These are phyloP conservation scores for Pteronotus mesoamericanus DNA, from an alignment of 2,797 vertebrate species.

Conservation along the genomic window DNA sequence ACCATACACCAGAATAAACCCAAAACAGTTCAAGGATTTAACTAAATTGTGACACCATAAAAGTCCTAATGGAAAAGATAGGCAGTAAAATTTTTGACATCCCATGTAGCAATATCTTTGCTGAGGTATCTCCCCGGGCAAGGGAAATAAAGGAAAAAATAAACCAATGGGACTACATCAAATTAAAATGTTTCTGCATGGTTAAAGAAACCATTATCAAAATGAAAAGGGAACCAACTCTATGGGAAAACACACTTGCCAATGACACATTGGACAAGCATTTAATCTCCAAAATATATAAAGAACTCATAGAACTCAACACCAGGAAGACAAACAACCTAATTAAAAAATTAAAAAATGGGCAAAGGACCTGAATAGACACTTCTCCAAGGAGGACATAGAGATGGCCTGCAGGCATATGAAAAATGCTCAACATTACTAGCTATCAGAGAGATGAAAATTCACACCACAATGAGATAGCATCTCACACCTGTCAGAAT, in stretches of 20 bases:
- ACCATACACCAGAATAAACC: neutral
- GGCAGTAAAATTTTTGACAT: neutral
- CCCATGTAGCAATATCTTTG: neutral
- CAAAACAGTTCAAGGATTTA: neutral
- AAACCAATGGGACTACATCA: neutral
- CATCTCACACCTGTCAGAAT: neutral
- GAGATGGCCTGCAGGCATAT: neutral
- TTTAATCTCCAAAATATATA: neutral
- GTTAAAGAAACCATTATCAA: neutral
- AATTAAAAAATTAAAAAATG: neutral
- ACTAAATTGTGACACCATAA: neutral
- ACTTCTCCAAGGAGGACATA: neutral
- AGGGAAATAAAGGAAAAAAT: neutral
- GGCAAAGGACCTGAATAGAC: neutral
- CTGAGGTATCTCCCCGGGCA: neutral
- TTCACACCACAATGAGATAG: neutral
- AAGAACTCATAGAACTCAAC: neutral
- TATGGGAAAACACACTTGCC: neutral
- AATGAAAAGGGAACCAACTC: neutral
- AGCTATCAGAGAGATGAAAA: neutral
- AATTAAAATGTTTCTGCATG: neutral
- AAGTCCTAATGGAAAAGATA: neutral
- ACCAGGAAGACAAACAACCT: neutral
- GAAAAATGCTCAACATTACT: neutral
- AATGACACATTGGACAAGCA: neutral